phyloP scores from a whole-genome alignment of 2,888 invertebrate genomes.

The Zygaena filipendulae region DNA sequence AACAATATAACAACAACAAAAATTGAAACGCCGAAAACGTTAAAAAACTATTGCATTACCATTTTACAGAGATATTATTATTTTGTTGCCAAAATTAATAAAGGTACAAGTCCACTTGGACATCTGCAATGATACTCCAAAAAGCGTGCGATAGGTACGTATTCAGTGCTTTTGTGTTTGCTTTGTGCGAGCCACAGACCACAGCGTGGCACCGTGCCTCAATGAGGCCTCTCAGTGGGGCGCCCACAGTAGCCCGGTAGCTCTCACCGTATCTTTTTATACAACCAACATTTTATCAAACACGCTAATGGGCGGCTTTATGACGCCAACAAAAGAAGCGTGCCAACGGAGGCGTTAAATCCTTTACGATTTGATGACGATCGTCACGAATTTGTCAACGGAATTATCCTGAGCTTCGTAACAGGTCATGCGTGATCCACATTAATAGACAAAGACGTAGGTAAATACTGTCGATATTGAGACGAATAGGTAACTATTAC shows the following conservation, averaged over 20 bases:
- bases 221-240: constrained; percentile 53
- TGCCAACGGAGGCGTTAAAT: constrained; percentile 69
- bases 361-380: constrained; percentile 65
- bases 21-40: no score
- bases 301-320: constrained; percentile 66
- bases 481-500: constrained; percentile 14
- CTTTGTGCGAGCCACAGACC: constrained; percentile 36
- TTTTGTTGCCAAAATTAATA: no score
- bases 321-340: constrained; percentile 63
- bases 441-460: neutral
- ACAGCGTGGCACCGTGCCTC: constrained; percentile 49
- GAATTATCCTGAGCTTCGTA: constrained; percentile 28
- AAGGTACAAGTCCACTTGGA: no score
- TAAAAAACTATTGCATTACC: no score
- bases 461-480: neutral
- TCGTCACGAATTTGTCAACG: constrained; percentile 60
- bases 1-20: no score
- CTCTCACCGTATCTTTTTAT: constrained; percentile 66
- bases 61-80: no score
- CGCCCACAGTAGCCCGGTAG: constrained; percentile 53
- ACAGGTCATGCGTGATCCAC: constrained; percentile 17
- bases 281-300: constrained; percentile 61
- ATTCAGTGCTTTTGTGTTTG: constrained; percentile 23
- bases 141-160: neutral
- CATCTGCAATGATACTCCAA: no score